A percentile compares a stretch with the other conserved stretches of the same genome.
phyloP scores from a whole-genome alignment of 2,113 vertebrate species.

The Manacus vitellinus region DNA sequence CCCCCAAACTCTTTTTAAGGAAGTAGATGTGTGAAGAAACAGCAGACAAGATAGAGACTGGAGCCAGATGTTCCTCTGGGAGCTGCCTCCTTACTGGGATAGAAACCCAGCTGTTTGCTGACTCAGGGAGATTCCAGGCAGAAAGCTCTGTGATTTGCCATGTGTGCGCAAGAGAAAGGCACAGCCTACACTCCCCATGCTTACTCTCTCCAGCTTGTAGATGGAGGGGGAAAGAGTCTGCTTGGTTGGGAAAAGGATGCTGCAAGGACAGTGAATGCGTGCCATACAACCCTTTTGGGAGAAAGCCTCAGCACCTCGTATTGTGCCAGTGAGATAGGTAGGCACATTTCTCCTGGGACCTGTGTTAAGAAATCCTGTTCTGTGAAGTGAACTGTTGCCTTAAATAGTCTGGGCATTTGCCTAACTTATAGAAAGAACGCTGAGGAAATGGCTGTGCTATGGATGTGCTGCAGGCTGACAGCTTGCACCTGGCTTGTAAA shows the following conservation, averaged over 20 bases:
- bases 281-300: neutral
- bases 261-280: neutral
- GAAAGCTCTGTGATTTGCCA: conserved; percentile 31
- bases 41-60: conserved; percentile 47
- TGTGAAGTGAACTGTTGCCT: neutral
- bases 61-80: conserved; percentile 28
- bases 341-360: neutral
- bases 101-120: conserved; percentile 50
- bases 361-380: neutral
- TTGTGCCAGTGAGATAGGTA: neutral
- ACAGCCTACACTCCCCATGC: neutral
- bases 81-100: conserved; percentile 29
- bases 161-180: neutral
- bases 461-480: neutral
- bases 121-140: conserved; percentile 29
- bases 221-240: neutral
- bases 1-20: conserved; percentile 18
- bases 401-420: neutral
- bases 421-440: neutral
- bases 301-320: neutral
- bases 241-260: neutral
- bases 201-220: neutral
- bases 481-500: neutral
- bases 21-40: conserved; percentile 53
- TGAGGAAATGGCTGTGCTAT: neutral